Conservation (phyloP, 2,797 vertebrate genomes). For the Sebastes hubbsi region DNA sequence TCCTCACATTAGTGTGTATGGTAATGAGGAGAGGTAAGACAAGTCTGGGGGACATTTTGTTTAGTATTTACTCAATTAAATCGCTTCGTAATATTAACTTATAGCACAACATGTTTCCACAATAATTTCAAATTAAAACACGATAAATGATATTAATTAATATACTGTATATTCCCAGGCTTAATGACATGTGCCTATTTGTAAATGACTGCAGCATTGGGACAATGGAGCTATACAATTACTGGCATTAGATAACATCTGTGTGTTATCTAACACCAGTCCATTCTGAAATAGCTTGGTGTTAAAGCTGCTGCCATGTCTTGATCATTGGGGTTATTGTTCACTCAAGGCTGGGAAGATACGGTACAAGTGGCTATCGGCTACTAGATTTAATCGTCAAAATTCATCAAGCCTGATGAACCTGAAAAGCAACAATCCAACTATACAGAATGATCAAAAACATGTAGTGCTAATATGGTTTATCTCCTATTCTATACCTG, state of each 20-base stretch:
- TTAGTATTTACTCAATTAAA: neutral
- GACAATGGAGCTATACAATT: neutral
- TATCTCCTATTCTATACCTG: neutral
- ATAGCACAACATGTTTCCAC: neutral
- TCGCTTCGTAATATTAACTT: neutral
- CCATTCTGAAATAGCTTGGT: neutral
- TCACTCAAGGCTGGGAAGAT: neutral
- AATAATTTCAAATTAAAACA: neutral
- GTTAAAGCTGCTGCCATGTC: neutral
- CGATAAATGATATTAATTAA: neutral
- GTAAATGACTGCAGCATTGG: neutral
- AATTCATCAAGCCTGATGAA: neutral
- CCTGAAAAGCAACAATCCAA: neutral
- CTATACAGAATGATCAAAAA: neutral
- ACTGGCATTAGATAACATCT: neutral
- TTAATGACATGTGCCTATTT: neutral
- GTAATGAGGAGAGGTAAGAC: neutral
- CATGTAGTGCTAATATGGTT: neutral
- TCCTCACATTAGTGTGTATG: neutral
- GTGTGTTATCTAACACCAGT: neutral
- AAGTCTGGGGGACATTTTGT: neutral
- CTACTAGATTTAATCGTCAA: neutral
- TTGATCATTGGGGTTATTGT: neutral
- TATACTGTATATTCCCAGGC: neutral
- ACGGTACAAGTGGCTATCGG: neutral